These are phyloP conservation scores for Varanus salvator DNA, from an alignment of 2,113 vertebrate species.

Conservation along the genomic window DNA sequence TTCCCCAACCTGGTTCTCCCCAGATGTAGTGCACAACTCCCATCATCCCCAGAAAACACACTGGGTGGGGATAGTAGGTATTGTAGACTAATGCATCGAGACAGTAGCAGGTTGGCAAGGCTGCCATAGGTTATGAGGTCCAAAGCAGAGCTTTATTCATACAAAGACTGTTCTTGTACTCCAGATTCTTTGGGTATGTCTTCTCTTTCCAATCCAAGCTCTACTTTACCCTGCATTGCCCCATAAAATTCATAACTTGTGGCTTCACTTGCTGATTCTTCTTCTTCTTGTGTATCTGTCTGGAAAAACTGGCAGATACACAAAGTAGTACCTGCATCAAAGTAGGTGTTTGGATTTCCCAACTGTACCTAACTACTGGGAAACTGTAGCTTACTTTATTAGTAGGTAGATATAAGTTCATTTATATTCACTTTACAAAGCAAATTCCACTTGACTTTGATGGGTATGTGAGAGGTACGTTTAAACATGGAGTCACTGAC, in stretches of 20 bases:
- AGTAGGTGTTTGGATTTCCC: background rate
- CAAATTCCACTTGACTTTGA: constrained; percentile 79
- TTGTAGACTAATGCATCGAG: too few species aligned
- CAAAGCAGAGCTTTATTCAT: background rate
- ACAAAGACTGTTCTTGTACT: background rate
- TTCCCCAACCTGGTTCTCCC: too few species aligned
- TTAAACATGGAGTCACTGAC: constrained; percentile 76
- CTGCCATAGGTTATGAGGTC: background rate
- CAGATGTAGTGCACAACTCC: too few species aligned
- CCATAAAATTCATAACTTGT: background rate
- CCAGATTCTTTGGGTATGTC: too few species aligned
- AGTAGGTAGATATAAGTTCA: constrained; percentile 69
- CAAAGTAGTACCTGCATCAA: background rate
- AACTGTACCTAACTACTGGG: background rate
- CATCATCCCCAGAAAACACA: too few species aligned
- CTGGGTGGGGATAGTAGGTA: too few species aligned
- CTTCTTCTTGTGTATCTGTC: too few species aligned
- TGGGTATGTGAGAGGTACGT: constrained; percentile 77
- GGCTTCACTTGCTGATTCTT: background rate
- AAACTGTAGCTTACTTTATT: constrained; percentile 55
- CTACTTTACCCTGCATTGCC: background rate
- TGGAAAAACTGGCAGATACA: background rate
- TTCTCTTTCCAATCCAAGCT: background rate
- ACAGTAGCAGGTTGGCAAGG: too few species aligned
- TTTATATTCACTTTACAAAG: constrained; percentile 70